Percentiles rank a stretch among this genome's conserved stretches.
Evolutionary conservation across 2,113 vertebrate genomes (phyloP).

Genomic region (Patagioenas fasciata): DNA sequence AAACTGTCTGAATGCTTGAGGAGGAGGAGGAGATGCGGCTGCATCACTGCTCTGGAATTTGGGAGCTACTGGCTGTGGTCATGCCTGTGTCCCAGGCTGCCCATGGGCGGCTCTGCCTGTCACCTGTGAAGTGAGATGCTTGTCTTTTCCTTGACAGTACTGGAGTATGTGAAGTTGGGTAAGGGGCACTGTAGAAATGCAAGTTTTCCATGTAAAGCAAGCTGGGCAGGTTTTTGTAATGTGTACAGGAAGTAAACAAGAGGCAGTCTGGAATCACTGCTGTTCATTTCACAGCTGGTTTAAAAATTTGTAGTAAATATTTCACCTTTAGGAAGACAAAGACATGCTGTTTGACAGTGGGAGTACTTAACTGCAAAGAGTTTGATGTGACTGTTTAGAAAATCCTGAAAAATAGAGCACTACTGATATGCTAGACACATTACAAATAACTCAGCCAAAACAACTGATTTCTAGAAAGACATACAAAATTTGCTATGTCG

Average conservation of each 20-base stretch:
- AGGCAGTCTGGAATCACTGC: neutral
- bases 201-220: neutral
- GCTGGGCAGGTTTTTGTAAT: neutral
- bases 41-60: conserved; percentile 16
- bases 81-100: neutral
- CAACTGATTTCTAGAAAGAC: neutral
- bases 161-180: neutral
- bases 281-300: neutral
- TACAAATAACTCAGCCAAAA: neutral
- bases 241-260: neutral
- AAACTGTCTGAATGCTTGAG: neutral
- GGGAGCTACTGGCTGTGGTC: neutral
- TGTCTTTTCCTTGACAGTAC: neutral
- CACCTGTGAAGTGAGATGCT: neutral
- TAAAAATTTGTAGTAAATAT: neutral
- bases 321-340: neutral
- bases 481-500: neutral
- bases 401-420: neutral
- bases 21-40: neutral
- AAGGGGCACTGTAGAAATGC: neutral
- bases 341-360: neutral
- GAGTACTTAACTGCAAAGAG: neutral
- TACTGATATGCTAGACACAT: neutral
- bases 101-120: neutral
- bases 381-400: neutral